These are phyloP conservation scores for Whitmania pigra DNA, from an alignment of 1,140 invertebrate species.

Conservation along the genomic window DNA sequence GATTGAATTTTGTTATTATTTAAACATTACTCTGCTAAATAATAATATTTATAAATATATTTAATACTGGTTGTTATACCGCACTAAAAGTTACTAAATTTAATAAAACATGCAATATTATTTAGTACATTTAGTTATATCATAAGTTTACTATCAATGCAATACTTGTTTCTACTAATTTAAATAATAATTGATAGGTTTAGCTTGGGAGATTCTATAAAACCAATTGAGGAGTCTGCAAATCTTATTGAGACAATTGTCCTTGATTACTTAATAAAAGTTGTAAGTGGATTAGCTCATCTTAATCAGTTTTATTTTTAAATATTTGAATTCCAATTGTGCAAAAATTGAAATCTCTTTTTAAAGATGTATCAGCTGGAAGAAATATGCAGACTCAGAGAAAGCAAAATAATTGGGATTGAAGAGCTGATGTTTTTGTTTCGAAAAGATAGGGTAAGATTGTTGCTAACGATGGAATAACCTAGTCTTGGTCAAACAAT, in stretches of 20 bases:
- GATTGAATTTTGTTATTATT: no score
- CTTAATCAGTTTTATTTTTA: neutral
- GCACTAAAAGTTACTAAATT: no score
- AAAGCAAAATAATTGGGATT: conserved; percentile 9
- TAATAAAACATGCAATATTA: no score
- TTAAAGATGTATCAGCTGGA: conserved; percentile 11
- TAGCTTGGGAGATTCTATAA: conserved; percentile 7
- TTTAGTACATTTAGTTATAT: no score
- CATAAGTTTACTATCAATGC: no score
- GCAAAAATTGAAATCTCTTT: neutral
- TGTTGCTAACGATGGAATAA: neutral
- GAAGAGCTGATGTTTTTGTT: conserved; percentile 1
- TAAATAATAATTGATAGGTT: neutral
- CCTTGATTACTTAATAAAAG: neutral
- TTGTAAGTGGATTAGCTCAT: conserved; percentile 2
- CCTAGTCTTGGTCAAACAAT: no score
- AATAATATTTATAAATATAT: no score
- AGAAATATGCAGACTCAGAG: conserved; percentile 1
- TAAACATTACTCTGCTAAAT: no score
- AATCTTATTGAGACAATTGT: neutral
- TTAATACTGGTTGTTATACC: no score
- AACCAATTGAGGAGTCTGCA: neutral
- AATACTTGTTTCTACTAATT: no score
- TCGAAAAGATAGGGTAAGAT: neutral
- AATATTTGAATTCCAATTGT: no score